A percentile compares a stretch with the other conserved stretches of the same genome.
phyloP scores from a whole-genome alignment of 30 jellyfish, hydroid and myxozoan species.

The Clytia hemisphaerica region DNA sequence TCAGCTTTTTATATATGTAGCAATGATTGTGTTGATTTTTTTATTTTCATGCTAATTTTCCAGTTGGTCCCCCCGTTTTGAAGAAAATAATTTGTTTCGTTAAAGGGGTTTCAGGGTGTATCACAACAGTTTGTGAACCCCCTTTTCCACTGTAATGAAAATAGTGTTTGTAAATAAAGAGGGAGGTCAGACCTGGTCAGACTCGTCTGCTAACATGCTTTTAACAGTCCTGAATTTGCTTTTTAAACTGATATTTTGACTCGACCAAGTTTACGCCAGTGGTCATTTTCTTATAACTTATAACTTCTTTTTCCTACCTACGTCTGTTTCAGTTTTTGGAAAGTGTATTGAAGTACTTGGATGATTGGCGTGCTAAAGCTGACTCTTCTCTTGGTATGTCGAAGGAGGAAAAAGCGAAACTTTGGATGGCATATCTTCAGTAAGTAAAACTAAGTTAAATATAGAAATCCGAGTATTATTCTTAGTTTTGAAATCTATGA shows the following conservation, averaged over 20 bases:
- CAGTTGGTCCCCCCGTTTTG: neutral
- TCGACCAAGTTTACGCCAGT: too few species aligned
- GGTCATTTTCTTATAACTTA: too few species aligned
- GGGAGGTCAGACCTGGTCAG: too few species aligned
- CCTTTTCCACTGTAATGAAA: too few species aligned
- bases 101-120: too few species aligned
- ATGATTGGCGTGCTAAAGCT: neutral
- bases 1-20: neutral
- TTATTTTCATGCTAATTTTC: neutral
- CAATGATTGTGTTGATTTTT: neutral
- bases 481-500: too few species aligned
- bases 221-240: too few species aligned
- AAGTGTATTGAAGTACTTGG: neutral
- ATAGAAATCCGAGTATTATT: neutral
- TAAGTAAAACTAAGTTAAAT: neutral
- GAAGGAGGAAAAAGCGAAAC: neutral
- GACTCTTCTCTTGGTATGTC: neutral
- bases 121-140: too few species aligned
- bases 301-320: too few species aligned
- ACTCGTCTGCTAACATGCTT: too few species aligned
- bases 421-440: constrained; percentile 7
- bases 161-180: too few species aligned
- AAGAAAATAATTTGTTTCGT: neutral
- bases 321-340: neutral
- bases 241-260: too few species aligned